A percentile compares a stretch with the other conserved stretches of the same genome.
Evolutionary conservation across 2,888 invertebrate genomes (phyloP).

Genomic region (Leptinotarsa peninsularis): DNA sequence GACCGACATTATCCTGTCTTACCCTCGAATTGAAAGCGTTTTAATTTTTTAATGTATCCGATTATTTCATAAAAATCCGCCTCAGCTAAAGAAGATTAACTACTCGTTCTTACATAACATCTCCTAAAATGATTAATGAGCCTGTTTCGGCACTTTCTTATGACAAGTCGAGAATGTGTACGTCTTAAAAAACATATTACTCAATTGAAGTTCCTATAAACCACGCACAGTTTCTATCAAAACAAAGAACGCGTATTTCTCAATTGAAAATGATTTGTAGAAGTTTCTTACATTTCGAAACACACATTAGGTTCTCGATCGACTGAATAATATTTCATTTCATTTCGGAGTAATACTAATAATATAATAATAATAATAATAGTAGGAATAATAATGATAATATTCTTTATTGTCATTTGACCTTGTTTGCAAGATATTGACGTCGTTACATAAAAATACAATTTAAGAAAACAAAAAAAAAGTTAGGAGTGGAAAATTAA

Average conservation of each 20-base stretch:
- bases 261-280: not conserved
- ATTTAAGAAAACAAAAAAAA: not conserved
- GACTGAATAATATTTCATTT: not conserved
- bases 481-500: not conserved
- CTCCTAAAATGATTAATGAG: constrained; percentile 27
- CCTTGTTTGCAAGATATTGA: too few relatives aligned
- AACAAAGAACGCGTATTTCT: not conserved
- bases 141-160: constrained; percentile 19
- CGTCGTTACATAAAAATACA: too few relatives aligned
- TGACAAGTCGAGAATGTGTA: constrained; percentile 12
- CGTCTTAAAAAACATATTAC: constrained; percentile 13
- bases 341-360: too few relatives aligned
- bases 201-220: constrained; percentile 4
- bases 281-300: not conserved
- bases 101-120: constrained; percentile 22
- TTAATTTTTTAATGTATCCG: constrained; percentile 11
- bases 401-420: too few relatives aligned
- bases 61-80: constrained; percentile 21
- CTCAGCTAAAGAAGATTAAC: constrained; percentile 21
- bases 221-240: constrained; percentile 3
- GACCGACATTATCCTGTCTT: not conserved
- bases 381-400: too few relatives aligned
- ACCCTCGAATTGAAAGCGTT: constrained; percentile 10
- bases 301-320: not conserved
- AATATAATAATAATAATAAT: too few relatives aligned